A percentile compares a stretch with the other conserved stretches of the same genome.
Conservation (phyloP, 2,888 invertebrate genomes). For the Lacanobia oleracea region DNA sequence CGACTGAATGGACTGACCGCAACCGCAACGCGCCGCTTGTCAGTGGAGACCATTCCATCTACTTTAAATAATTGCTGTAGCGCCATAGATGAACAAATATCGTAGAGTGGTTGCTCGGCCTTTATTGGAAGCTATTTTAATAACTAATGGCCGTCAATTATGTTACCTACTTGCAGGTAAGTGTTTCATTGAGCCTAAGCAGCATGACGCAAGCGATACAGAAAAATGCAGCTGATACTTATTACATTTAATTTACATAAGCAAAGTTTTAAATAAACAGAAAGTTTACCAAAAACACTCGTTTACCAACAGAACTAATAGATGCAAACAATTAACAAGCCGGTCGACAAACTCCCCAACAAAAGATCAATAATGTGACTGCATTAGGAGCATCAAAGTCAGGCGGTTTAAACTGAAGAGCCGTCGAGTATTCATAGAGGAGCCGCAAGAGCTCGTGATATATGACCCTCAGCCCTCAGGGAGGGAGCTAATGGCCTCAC, state of each 20-base stretch:
- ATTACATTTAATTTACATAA: background rate
- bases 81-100: slow-evolving; percentile 57
- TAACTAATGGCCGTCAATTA: slow-evolving; percentile 34
- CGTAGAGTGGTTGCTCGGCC: slow-evolving; percentile 31
- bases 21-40: slow-evolving; percentile 76
- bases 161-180: background rate
- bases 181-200: background rate
- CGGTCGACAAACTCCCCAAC: slow-evolving; percentile 24
- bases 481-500: slow-evolving; percentile 81
- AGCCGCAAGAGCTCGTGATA: slow-evolving; percentile 77
- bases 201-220: background rate
- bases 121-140: slow-evolving; percentile 43
- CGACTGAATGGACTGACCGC: slow-evolving; percentile 78
- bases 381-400: slow-evolving; percentile 69
- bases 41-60: slow-evolving; percentile 57
- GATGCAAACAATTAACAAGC: slow-evolving; percentile 10
- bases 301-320: slow-evolving; percentile 15
- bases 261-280: no score
- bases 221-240: background rate
- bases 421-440: slow-evolving; percentile 72
- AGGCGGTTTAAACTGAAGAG: slow-evolving; percentile 67
- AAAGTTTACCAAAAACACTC: background rate
- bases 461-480: slow-evolving; percentile 72
- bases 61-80: slow-evolving; percentile 66
- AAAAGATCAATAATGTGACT: slow-evolving; percentile 60